Evolutionary conservation across 2,113 vertebrate genomes (phyloP).

Genomic region (Nesogale talazaci): DNA sequence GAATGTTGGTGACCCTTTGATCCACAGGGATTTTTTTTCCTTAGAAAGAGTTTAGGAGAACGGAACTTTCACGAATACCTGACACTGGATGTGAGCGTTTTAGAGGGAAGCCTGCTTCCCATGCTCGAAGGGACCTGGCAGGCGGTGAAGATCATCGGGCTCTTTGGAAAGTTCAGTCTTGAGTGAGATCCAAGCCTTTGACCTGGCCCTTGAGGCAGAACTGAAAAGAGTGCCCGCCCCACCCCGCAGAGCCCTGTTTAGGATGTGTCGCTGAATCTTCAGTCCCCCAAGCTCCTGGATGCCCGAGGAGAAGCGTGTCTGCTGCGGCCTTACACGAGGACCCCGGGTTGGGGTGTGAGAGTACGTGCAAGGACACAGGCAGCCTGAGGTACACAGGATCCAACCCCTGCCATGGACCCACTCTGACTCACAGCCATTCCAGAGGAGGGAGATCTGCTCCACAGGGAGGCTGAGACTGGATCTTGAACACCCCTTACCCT

Average conservation of each 20-base stretch:
- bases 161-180: constrained; percentile 27
- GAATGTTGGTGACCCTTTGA: not conserved
- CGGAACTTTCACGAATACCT: not conserved
- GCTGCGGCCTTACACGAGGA: not conserved
- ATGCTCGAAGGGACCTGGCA: not conserved
- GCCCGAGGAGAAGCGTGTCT: not conserved
- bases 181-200: not conserved
- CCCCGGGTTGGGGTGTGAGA: not conserved
- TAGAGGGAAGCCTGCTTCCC: not conserved
- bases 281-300: not conserved
- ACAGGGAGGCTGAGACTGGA: too few relatives aligned
- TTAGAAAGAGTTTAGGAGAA: not conserved
- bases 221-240: not conserved
- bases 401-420: too few relatives aligned
- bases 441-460: too few relatives aligned
- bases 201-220: not conserved
- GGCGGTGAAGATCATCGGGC: not conserved
- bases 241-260: not conserved
- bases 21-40: not conserved
- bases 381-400: too few relatives aligned
- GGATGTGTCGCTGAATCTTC: not conserved
- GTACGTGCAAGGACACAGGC: too few relatives aligned
- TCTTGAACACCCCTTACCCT: not conserved
- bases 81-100: not conserved
- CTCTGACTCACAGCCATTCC: too few relatives aligned